phyloP scores from a whole-genome alignment of 2,888 invertebrate species.

The Drosophila peninsularis region DNA sequence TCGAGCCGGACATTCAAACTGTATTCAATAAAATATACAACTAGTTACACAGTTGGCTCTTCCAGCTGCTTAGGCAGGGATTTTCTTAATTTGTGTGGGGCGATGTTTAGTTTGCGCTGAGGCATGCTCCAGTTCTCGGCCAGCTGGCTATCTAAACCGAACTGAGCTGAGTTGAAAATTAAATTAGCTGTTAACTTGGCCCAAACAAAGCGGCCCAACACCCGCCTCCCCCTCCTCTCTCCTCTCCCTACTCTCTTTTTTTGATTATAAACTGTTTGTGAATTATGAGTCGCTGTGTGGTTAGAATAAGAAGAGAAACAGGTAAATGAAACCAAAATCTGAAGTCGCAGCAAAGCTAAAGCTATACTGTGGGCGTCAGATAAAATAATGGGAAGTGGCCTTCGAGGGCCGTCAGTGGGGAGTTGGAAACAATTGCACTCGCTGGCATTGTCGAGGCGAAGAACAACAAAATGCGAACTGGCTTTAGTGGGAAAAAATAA shows the following conservation, averaged over 20 bases:
- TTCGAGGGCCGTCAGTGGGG: constrained; percentile 12
- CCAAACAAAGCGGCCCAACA: constrained; percentile 5
- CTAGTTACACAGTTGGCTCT: constrained; percentile 25
- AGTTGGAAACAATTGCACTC: constrained; percentile 64
- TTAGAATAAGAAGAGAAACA: constrained; percentile 3
- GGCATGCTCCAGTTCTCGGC: constrained; percentile 34
- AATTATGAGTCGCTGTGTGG: constrained; percentile 52
- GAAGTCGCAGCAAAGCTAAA: constrained; percentile 22
- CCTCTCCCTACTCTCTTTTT: background rate
- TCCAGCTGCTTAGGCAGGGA: constrained; percentile 27
- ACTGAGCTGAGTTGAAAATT: constrained; percentile 44
- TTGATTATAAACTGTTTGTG: constrained; percentile 60
- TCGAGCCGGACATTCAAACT: constrained; percentile 7
- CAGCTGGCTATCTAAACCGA: constrained; percentile 11
- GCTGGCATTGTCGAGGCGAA: constrained; percentile 53
- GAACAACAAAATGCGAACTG: constrained; percentile 52
- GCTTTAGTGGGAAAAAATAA: background rate
- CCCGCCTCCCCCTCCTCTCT: background rate
- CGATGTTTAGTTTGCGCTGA: constrained; percentile 44
- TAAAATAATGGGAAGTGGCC: constrained; percentile 50
- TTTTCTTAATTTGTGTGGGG: constrained; percentile 60
- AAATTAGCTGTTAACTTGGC: constrained; percentile 59
- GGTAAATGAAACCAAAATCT: constrained; percentile 13
- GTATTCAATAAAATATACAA: constrained; percentile 66
- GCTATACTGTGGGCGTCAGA: constrained; percentile 47